Evolutionary conservation across 2,113 vertebrate genomes (phyloP).

Genomic region (Nothoprocta pentlandii): DNA sequence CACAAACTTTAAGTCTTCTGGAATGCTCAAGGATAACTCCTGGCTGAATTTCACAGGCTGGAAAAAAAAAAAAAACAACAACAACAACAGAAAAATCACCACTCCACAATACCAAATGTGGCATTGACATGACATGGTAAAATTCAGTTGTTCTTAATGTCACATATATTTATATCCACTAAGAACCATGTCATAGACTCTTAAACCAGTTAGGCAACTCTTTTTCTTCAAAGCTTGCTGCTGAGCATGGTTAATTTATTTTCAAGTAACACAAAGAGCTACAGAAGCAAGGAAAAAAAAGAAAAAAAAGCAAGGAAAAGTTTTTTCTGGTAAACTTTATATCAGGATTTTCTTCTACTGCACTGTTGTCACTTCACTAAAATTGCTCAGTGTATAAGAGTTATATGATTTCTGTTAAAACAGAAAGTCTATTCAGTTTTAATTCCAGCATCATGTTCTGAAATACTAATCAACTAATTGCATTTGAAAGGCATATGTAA

Average conservation of each 20-base stretch:
- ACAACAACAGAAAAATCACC: background rate
- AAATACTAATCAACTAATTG: conserved; percentile 6
- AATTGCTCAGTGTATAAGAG: background rate
- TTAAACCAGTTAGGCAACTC: background rate
- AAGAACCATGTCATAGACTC: background rate
- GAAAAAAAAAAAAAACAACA: background rate
- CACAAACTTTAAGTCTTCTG: background rate
- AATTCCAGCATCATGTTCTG: background rate
- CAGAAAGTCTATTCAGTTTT: background rate
- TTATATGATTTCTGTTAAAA: background rate
- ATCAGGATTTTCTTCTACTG: background rate
- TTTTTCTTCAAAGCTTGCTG: background rate
- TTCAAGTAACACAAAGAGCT: background rate
- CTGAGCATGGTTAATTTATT: background rate
- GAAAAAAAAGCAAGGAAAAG: background rate
- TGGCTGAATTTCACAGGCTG: conserved; percentile 2
- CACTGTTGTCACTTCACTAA: background rate
- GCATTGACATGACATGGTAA: background rate
- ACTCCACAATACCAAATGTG: background rate
- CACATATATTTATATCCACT: background rate
- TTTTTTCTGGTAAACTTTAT: background rate
- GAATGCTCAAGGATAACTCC: background rate
- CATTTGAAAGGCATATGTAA: background rate
- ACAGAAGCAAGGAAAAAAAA: background rate
- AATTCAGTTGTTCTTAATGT: background rate